Evolutionary conservation across 2,888 invertebrate genomes (phyloP), one percentile per base, ranked within the genome.

Genomic region (Unio pictorum): DNA sequence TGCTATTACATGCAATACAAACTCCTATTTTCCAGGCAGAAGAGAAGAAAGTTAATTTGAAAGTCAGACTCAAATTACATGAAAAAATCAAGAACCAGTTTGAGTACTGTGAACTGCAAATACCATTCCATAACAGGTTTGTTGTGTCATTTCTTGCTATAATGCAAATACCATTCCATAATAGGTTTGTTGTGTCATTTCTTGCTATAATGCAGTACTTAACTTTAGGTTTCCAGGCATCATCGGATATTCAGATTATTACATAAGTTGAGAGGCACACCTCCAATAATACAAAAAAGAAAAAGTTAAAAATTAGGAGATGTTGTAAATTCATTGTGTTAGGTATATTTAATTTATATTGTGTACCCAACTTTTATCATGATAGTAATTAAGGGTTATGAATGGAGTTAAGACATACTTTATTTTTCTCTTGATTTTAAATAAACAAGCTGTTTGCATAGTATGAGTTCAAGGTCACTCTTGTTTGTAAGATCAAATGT

Each of bases 71-170:
- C 58, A 84, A 81, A 64, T 73, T 88, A 34, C 82, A 72, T 74
- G 82, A 83, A 56, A 78, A 76, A 64, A 78, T 86, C 5, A 86
- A 81, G 71, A 88, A 86, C 69, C 69, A 59, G 55, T 86, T 88
- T 83, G 88, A 88, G 28, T 85, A 85, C 68, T 86, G 86, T 81
- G 88, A 88, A 65, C 78, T 86, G 20, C 86, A 85, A 71, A 81
- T 88, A 55, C 87, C 87, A 62, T 82, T 88, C 69, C 78, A 75
- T 64, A 84, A 87, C 67, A 84, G 82, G 86, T 87, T 63, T 66
- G 71, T 68, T 56, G 56, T 26, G 55, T 23, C 59, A 60, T 17
- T 55, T 15, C 26, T 34, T 20, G 45, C 11, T 55, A 55, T n/a
- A 28, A 55, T 86, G 20, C 86, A 85, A 71, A 81, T 88, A 55